These are phyloP conservation scores for Polyploca ridens DNA, from an alignment of 2,888 invertebrate genomes.

Conservation along the genomic window DNA sequence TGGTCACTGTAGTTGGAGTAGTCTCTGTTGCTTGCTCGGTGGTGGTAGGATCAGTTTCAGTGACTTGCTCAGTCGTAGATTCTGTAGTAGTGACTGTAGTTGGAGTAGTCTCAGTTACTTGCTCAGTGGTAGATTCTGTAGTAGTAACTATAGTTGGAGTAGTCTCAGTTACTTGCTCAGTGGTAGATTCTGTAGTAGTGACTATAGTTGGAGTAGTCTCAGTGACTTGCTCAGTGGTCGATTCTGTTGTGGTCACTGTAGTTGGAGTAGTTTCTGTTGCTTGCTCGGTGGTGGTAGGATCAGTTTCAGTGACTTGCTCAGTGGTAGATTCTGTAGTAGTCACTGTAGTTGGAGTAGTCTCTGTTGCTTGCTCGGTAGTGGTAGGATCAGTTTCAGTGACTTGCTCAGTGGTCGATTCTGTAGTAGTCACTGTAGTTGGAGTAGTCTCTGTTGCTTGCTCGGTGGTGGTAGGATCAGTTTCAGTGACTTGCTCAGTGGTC, in stretches of 20 bases:
- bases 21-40: slow-evolving; percentile 1
- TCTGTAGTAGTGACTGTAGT: background rate
- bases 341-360: background rate
- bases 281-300: background rate
- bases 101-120: too few species aligned
- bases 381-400: background rate
- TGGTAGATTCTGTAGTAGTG: background rate
- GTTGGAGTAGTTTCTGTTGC: background rate
- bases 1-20: background rate
- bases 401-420: background rate
- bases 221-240: background rate
- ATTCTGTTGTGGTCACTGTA: slow-evolving; percentile 12
- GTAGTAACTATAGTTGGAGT: slow-evolving; percentile 4
- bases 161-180: background rate
- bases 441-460: slow-evolving; percentile 1
- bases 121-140: slow-evolving; percentile 4
- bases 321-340: background rate
- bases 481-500: background rate
- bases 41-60: background rate
- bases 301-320: background rate
- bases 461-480: slow-evolving; percentile 13
- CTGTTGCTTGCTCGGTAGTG: slow-evolving; percentile 6
- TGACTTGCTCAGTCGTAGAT: background rate
- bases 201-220: background rate
- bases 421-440: slow-evolving; percentile 9